Evolutionary conservation across 2,797 vertebrate genomes (phyloP), one percentile per base, ranked within the genome.

Genomic region (Centropyge bicolor): DNA sequence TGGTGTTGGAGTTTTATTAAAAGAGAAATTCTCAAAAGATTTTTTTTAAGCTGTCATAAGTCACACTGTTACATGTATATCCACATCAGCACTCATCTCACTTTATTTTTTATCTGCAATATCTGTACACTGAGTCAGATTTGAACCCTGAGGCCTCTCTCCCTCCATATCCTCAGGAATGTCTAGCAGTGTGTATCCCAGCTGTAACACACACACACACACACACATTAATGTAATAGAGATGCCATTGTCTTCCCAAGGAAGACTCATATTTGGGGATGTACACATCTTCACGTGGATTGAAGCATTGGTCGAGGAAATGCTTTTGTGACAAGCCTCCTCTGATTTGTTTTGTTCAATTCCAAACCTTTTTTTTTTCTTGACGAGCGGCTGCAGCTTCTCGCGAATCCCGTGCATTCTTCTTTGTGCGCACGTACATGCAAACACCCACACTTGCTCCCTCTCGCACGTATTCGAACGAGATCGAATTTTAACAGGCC

Each of bases 121-220:
- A 65, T 80, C 57, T 55, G 31, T 14, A 36, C 43, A 43, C n/a
- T 56, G 59, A 76, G 67, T 76, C 49, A 67, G 80, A 65, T 68
- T 36, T 62, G 14, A 56, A 71, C 77, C 87, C 79, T 0, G 66
- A 77, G 84, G 89, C 70, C 9, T 48, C 65, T 59, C 70, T 74
- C 67, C 69, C 70, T 81, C 86, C 81, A 91, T 85, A 90, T 89
- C 80, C 77, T 88, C 27, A 84, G 87, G 89, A 92, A 89, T 91
- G 86, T 87, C 79, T 81, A 62, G 78, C 80, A 62, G 69, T 73
- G 71, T 61, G 81, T 57, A 69, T 83, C 64, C 71, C 82, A 87
- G 74, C 87, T 88, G 84, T 61, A 62, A 80, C 41, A 6, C 70
- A 69, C 6, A 65, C 65, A 45, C 68, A 70, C 65, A 31, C 35